Conservation (phyloP, 2,797 vertebrate species). For the Acrossocheilus fasciatus region DNA sequence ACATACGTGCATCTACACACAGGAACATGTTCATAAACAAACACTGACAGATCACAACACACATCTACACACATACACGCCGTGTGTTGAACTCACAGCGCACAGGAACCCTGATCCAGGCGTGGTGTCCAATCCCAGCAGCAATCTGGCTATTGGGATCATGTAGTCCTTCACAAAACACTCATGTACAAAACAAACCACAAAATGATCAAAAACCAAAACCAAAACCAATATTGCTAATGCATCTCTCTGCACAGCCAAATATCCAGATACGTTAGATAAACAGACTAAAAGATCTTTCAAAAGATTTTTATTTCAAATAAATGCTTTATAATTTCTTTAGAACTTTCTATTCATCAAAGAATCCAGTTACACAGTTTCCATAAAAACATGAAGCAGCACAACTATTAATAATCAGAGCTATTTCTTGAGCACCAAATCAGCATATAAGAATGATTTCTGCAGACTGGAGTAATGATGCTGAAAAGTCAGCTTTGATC, state of each 20-base stretch:
- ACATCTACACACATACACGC: constrained; percentile 3
- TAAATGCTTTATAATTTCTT: too few species aligned
- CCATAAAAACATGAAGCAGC: too few species aligned
- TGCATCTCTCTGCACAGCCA: neutral
- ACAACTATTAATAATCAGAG: too few species aligned
- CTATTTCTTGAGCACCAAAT: too few species aligned
- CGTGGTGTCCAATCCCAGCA: constrained; percentile 84
- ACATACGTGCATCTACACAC: constrained; percentile 80
- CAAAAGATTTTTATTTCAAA: too few species aligned
- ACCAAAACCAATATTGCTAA: neutral
- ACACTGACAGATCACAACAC: constrained; percentile 67
- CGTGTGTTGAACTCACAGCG: constrained; percentile 76
- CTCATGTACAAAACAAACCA: constrained; percentile 67
- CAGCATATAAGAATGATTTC: too few species aligned
- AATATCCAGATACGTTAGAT: neutral
- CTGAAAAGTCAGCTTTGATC: neutral
- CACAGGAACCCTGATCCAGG: constrained; percentile 86
- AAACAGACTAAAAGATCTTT: too few species aligned
- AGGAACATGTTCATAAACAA: constrained; percentile 72
- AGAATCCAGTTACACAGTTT: too few species aligned
- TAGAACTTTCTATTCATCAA: too few species aligned
- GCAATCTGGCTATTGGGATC: constrained; percentile 83
- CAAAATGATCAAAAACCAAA: neutral
- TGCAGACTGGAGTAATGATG: too few species aligned
- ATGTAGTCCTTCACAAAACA: constrained; percentile 89